phyloP scores from a whole-genome alignment of 2,888 invertebrate species.

The Zaprionus obscuricornis region DNA sequence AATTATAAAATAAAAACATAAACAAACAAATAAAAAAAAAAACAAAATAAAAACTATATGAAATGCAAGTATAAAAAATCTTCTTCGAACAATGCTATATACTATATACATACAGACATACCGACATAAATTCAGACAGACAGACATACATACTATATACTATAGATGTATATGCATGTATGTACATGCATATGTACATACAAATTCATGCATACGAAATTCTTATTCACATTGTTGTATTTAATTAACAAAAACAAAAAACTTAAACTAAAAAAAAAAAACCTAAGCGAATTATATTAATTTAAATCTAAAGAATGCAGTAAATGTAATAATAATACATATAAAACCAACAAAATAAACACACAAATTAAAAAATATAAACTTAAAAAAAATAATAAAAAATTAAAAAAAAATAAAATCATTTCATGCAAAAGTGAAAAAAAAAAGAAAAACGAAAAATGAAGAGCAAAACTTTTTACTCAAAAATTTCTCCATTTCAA shows the following conservation, averaged over 20 bases:
- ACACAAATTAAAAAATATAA: slow-evolving; percentile 24
- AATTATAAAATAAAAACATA: slow-evolving; percentile 39
- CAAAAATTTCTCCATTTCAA: no score
- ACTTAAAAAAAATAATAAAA: slow-evolving; percentile 25
- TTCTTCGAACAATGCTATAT: slow-evolving; percentile 31
- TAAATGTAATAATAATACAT: slow-evolving; percentile 55
- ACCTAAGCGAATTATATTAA: slow-evolving; percentile 64
- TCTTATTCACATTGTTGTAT: slow-evolving; percentile 64
- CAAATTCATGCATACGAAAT: slow-evolving; percentile 47
- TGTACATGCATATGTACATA: slow-evolving; percentile 29
- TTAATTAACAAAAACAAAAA: slow-evolving; percentile 42
- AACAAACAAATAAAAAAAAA: no score
- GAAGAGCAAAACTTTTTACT: no score
- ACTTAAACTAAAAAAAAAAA: slow-evolving; percentile 15
- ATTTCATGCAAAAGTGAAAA: no score
- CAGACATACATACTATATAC: slow-evolving; percentile 9
- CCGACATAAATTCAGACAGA: slow-evolving; percentile 24
- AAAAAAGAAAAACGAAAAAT: no score
- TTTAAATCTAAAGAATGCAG: slow-evolving; percentile 54
- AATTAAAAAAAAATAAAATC: no score
- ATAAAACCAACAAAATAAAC: slow-evolving; percentile 12
- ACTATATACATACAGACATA: slow-evolving; percentile 36
- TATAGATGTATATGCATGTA: no score
- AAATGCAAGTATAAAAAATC: no score
- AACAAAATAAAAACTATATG: no score